Percentiles rank a stretch among this genome's conserved stretches.
These are phyloP conservation scores for Diarsia brunnea DNA, from an alignment of 2,888 invertebrate genomes.

Conservation along the genomic window DNA sequence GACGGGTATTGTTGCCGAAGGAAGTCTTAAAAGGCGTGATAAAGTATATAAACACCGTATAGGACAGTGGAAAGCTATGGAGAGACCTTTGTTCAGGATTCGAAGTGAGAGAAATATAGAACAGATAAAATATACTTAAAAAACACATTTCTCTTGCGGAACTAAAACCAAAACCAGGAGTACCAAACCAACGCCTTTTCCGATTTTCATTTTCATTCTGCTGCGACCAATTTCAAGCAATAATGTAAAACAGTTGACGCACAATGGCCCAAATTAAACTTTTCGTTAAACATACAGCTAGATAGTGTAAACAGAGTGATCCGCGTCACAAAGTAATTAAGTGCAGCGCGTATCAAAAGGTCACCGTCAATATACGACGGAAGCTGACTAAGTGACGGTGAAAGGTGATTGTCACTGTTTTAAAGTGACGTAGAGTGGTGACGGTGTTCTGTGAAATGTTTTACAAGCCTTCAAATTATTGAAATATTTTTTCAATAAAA, in stretches of 20 bases:
- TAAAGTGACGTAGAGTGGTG: constrained; percentile 44
- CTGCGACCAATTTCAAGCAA: not conserved
- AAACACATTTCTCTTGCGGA: not conserved
- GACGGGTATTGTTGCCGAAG: not conserved
- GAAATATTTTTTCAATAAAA: too few species aligned
- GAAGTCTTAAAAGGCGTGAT: too few species aligned
- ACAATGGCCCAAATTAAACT: constrained; percentile 33
- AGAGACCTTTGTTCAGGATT: not conserved
- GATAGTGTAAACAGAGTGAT: constrained; percentile 42
- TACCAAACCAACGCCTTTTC: not conserved
- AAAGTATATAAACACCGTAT: too few species aligned
- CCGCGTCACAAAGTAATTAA: constrained; percentile 56
- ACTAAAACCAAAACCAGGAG: not conserved
- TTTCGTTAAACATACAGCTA: constrained; percentile 11
- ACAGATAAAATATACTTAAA: not conserved
- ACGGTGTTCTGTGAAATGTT: constrained; percentile 1
- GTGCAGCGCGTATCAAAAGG: constrained; percentile 61
- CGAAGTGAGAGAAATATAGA: not conserved
- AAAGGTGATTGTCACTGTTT: constrained; percentile 72
- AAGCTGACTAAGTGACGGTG: constrained; percentile 77
- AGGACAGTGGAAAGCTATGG: too few species aligned
- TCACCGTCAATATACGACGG: constrained; percentile 69
- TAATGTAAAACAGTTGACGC: constrained; percentile 33
- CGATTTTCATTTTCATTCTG: not conserved
- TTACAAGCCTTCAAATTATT: not conserved